Evolutionary conservation across 1,140 invertebrate genomes (phyloP).

Genomic region (Scaptomyza graminum): DNA sequence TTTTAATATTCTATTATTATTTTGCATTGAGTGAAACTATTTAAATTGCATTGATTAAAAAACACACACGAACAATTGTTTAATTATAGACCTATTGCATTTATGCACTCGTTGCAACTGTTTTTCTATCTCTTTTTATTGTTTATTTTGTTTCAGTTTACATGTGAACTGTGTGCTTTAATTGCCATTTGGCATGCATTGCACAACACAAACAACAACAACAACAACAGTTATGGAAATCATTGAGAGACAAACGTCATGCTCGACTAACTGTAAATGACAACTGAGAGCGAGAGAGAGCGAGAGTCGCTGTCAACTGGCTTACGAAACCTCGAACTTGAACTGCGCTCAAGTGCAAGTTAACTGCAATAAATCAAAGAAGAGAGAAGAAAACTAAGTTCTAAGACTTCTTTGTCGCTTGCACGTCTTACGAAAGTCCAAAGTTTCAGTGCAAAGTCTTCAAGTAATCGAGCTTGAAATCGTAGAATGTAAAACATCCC

Average conservation of each 20-base stretch:
- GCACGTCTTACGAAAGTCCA: constrained; percentile 24
- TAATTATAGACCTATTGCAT: constrained; percentile 41
- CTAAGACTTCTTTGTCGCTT: constrained; percentile 14
- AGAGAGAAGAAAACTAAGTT: not conserved
- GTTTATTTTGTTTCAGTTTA: not conserved
- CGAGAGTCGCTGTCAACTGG: not conserved
- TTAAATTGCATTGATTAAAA: constrained; percentile 57
- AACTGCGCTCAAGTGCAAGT: constrained; percentile 43
- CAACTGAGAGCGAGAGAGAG: not conserved
- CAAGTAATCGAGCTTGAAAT: constrained; percentile 35
- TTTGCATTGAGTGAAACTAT: constrained; percentile 45
- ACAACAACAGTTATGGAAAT: constrained; percentile 30
- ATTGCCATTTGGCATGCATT: constrained; percentile 33
- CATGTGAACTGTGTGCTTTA: not conserved
- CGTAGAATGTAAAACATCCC: constrained; percentile 11
- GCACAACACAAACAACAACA: constrained; percentile 44
- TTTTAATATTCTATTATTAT: not conserved
- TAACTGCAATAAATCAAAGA: constrained; percentile 28
- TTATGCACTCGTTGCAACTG: constrained; percentile 21
- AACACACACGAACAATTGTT: constrained; percentile 28
- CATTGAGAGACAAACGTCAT: constrained; percentile 49
- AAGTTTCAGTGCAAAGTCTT: constrained; percentile 41
- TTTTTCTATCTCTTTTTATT: constrained; percentile 2
- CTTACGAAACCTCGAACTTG: constrained; percentile 55
- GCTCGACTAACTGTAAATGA: constrained; percentile 55